These are phyloP conservation scores for Lycorma delicatula DNA, from an alignment of 1,140 invertebrate genomes.

Conservation along the genomic window DNA sequence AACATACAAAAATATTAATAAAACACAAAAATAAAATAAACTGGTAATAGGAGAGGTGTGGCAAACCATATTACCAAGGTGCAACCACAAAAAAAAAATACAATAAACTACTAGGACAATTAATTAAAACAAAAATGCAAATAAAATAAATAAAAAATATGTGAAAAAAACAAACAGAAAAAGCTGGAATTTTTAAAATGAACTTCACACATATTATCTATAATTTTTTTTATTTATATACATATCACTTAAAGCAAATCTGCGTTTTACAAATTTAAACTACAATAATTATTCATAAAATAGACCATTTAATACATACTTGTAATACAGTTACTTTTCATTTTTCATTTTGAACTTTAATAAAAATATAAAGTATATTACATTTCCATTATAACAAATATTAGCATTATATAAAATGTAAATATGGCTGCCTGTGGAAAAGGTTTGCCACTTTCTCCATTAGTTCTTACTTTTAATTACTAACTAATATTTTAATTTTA, in stretches of 20 bases:
- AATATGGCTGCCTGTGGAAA: conserved; percentile 37
- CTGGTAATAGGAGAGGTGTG: conserved; percentile 37
- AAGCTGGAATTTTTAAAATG: background rate
- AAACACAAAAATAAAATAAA: conserved; percentile 26
- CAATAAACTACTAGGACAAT: too few species aligned
- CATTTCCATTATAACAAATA: too few species aligned
- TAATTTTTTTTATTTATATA: too few species aligned
- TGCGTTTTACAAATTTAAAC: too few species aligned
- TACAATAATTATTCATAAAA: too few species aligned
- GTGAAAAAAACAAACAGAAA: background rate
- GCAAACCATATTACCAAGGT: conserved; percentile 34
- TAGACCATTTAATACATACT: too few species aligned
- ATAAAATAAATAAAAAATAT: conserved; percentile 11
- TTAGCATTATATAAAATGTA: background rate
- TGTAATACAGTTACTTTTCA: too few species aligned
- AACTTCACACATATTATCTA: too few species aligned
- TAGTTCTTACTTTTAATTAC: too few species aligned
- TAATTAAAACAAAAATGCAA: conserved; percentile 23
- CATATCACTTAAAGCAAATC: too few species aligned
- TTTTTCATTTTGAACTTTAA: too few species aligned
- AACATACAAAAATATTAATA: background rate
- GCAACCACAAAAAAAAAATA: background rate
- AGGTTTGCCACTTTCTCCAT: conserved; percentile 39
- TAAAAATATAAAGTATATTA: too few species aligned
- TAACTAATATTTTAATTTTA: conserved; percentile 27